phyloP scores from a whole-genome alignment of 2,888 invertebrate genomes.

The Bursaphelenchus okinawaensis region DNA sequence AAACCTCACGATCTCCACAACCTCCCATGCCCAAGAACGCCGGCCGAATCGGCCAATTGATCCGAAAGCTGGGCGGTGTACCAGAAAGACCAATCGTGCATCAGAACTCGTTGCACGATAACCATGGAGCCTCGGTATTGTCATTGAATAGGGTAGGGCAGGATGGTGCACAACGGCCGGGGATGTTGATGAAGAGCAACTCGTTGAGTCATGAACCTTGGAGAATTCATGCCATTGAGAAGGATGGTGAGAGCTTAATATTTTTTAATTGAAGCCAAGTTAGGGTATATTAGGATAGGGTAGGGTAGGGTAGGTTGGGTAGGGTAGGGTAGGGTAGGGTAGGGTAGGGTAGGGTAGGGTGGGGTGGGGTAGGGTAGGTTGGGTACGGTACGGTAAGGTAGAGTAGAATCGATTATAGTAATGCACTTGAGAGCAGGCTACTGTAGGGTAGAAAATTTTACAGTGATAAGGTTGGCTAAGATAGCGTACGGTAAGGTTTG shows the following conservation, averaged over 20 bases:
- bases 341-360: too few species aligned
- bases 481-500: too few species aligned
- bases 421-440: too few species aligned
- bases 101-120: background rate
- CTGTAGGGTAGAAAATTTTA: too few species aligned
- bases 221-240: constrained; percentile 40
- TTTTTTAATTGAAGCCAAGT: too few species aligned
- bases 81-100: constrained; percentile 8
- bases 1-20: constrained; percentile 2
- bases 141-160: constrained; percentile 48
- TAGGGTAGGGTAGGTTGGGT: too few species aligned
- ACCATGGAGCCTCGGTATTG: constrained; percentile 43
- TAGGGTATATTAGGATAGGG: too few species aligned
- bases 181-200: constrained; percentile 46
- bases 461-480: too few species aligned
- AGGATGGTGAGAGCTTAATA: constrained; percentile 5
- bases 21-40: background rate
- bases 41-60: constrained; percentile 44
- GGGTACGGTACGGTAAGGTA: too few species aligned
- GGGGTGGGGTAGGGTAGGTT: too few species aligned
- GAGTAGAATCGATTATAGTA: too few species aligned
- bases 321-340: too few species aligned
- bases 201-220: constrained; percentile 54
- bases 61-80: constrained; percentile 44
- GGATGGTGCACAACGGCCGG: constrained; percentile 1